phyloP scores from a whole-genome alignment of 1,140 invertebrate species.

The Zaprionus nigranus region DNA sequence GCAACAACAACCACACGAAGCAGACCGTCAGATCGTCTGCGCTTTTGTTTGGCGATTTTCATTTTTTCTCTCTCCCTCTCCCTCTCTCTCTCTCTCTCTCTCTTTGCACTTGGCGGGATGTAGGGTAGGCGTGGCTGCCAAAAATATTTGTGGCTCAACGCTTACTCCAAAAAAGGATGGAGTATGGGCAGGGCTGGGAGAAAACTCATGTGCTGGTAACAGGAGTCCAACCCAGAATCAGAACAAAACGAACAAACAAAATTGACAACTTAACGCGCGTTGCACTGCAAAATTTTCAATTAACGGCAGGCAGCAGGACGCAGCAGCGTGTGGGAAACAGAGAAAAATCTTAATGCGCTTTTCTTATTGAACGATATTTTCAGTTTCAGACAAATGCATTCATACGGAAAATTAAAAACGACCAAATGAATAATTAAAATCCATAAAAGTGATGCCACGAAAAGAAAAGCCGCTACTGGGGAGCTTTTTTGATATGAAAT shows the following conservation, averaged over 20 bases:
- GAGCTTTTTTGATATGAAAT: background rate
- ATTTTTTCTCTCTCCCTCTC: background rate
- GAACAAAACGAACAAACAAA: constrained; percentile 13
- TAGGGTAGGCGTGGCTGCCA: constrained; percentile 43
- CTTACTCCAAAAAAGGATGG: background rate
- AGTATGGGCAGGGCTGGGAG: background rate
- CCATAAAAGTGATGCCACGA: constrained; percentile 15
- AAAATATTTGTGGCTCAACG: constrained; percentile 39
- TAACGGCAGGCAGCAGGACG: constrained; percentile 7
- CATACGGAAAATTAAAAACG: constrained; percentile 35
- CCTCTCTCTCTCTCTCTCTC: background rate
- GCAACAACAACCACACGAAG: constrained; percentile 28
- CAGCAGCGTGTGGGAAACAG: background rate
- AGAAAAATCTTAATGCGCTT: constrained; percentile 44
- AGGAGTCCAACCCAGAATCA: constrained; percentile 9
- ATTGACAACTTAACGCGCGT: constrained; percentile 38
- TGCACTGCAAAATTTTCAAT: constrained; percentile 41
- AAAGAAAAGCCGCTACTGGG: constrained; percentile 11
- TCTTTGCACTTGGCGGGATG: background rate
- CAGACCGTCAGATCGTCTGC: constrained; percentile 41
- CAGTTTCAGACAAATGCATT: constrained; percentile 31
- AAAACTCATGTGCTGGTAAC: constrained; percentile 38
- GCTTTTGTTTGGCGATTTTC: constrained; percentile 46
- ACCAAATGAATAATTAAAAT: constrained; percentile 35
- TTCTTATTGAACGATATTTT: constrained; percentile 46